phyloP scores from a whole-genome alignment of 2,888 invertebrate species.

The Heliconius hortense region DNA sequence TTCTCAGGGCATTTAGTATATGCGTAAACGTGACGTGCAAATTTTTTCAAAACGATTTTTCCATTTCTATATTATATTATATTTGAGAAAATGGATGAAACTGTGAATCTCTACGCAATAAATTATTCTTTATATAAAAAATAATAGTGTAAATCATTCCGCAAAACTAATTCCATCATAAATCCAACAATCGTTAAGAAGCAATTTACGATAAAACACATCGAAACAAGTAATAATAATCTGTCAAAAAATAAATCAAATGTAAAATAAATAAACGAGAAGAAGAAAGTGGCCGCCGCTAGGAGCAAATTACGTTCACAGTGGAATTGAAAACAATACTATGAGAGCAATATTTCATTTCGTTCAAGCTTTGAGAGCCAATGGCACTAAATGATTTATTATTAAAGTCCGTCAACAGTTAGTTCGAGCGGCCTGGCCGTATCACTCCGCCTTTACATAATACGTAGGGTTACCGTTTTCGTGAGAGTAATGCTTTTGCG shows the following conservation, averaged over 20 bases:
- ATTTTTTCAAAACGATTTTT: background rate
- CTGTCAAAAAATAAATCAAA: conserved; percentile 24
- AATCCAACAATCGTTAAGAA: conserved; percentile 8
- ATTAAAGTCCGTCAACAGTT: conserved; percentile 33
- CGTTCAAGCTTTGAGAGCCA: conserved; percentile 29
- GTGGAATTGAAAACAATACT: conserved; percentile 27
- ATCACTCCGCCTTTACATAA: conserved; percentile 37
- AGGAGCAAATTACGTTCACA: conserved; percentile 18
- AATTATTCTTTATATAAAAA: background rate
- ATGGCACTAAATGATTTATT: conserved; percentile 40
- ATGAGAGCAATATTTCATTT: conserved; percentile 24
- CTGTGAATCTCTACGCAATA: background rate
- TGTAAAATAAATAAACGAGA: background rate
- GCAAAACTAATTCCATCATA: background rate
- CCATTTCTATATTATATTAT: background rate
- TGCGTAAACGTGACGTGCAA: conserved; percentile 1
- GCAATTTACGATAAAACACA: background rate
- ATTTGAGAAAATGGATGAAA: background rate
- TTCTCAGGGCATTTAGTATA: background rate
- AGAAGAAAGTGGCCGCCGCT: conserved; percentile 17
- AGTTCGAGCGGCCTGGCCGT: conserved; percentile 29
- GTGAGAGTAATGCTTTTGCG: background rate
- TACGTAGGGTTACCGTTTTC: conserved; percentile 23
- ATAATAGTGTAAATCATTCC: background rate
- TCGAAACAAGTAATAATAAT: conserved; percentile 2